A percentile compares a stretch with the other conserved stretches of the same genome.
These are phyloP conservation scores for Tiliqua scincoides DNA, from an alignment of 2,113 vertebrate genomes.

Conservation along the genomic window DNA sequence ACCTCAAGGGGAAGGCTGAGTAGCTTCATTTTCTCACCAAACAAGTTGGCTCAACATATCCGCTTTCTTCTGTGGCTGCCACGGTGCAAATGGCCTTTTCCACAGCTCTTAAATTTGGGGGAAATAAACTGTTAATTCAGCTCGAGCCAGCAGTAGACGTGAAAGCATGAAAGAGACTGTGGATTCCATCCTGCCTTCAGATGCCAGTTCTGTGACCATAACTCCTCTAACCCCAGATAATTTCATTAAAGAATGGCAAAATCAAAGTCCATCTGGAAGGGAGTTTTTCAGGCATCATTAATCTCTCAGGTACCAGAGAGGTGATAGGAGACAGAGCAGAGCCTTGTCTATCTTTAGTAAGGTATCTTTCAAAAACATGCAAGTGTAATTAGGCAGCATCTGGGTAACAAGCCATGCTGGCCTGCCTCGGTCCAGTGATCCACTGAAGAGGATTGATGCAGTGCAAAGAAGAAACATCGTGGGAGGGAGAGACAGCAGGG, in stretches of 20 bases:
- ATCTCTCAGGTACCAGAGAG: conserved; percentile 30
- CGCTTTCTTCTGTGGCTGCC: background rate
- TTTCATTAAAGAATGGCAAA: conserved; percentile 1
- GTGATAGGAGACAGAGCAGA: conserved; percentile 28
- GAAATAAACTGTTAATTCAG: conserved; percentile 31
- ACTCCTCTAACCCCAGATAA: background rate
- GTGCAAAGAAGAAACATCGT: conserved; percentile 3
- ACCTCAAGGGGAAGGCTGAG: background rate
- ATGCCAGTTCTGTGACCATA: background rate
- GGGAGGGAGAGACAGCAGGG: conserved; percentile 27
- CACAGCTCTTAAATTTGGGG: background rate
- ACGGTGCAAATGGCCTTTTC: background rate
- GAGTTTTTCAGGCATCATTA: conserved; percentile 49
- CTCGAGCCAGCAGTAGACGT: conserved; percentile 1
- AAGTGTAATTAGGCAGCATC: conserved; percentile 39
- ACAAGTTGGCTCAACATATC: conserved; percentile 1
- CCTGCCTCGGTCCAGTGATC: conserved; percentile 37
- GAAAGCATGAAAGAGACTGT: background rate
- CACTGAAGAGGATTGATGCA: conserved; percentile 9
- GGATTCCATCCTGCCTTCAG: background rate
- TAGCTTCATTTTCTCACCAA: background rate
- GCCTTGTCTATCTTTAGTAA: conserved; percentile 27
- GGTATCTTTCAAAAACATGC: conserved; percentile 28
- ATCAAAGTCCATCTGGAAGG: conserved; percentile 15
- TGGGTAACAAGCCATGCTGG: conserved; percentile 45